Evolutionary conservation across 2,113 vertebrate species (phyloP).

Genomic region (Chaetops frenatus): DNA sequence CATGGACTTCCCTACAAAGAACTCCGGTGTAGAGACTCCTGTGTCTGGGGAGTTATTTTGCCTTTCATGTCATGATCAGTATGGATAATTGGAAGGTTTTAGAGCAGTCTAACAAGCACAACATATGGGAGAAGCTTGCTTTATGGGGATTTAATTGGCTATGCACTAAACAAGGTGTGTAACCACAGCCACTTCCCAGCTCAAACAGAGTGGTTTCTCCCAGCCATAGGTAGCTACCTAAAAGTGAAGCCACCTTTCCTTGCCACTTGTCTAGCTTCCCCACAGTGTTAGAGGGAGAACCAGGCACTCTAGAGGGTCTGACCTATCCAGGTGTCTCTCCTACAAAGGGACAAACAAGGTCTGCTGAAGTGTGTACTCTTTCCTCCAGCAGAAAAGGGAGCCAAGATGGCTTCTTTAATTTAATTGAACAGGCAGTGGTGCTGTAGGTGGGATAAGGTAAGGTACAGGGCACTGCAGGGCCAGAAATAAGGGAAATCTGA

Average conservation of each 20-base stretch:
- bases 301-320: not conserved
- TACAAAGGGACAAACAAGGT: not conserved
- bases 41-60: not conserved
- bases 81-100: not conserved
- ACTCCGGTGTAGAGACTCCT: not conserved
- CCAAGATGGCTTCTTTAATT: not conserved
- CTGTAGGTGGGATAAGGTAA: not conserved
- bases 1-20: not conserved
- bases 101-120: not conserved
- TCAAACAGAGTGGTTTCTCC: not conserved
- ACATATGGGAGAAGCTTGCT: not conserved
- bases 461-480: not conserved
- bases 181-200: not conserved
- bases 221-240: not conserved
- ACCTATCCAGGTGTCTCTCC: not conserved
- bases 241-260: not conserved
- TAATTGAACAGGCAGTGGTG: not conserved
- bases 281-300: not conserved
- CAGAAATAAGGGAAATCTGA: not conserved
- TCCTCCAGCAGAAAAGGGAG: not conserved
- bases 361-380: not conserved
- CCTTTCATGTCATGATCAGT: not conserved
- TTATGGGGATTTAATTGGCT: not conserved
- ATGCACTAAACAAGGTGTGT: not conserved
- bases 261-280: not conserved